Conservation (phyloP, 2,888 invertebrate genomes). For the Sturmia bella region DNA sequence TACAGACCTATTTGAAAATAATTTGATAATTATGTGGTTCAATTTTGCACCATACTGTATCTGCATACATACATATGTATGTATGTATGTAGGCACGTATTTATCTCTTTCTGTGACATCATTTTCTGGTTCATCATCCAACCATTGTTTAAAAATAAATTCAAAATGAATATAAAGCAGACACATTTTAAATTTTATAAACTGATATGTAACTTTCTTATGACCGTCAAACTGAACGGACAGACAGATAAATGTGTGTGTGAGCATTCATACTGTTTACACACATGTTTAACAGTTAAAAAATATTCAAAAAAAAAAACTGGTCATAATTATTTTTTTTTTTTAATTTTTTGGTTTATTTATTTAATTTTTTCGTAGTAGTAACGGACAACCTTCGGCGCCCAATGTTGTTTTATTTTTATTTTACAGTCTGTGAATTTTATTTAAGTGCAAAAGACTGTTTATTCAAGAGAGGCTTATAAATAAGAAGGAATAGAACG, state of each 20-base stretch:
- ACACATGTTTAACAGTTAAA: slow-evolving; percentile 62
- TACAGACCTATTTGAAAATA: too few species aligned
- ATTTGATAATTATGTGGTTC: too few species aligned
- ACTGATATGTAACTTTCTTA: slow-evolving; percentile 63
- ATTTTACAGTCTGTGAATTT: slow-evolving; percentile 5
- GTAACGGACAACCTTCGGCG: slow-evolving; percentile 61
- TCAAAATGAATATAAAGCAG: slow-evolving; percentile 29
- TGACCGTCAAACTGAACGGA: slow-evolving; percentile 52
- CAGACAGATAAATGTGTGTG: slow-evolving; percentile 26
- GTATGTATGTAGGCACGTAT: background rate
- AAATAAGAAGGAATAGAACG: too few species aligned
- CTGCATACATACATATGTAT: too few species aligned
- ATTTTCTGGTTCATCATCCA: slow-evolving; percentile 79
- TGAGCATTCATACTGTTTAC: slow-evolving; percentile 31
- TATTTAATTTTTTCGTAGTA: slow-evolving; percentile 14
- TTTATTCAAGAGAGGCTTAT: too few species aligned
- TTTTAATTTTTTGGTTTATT: slow-evolving; percentile 23
- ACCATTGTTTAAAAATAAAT: slow-evolving; percentile 42
- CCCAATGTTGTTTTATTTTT: slow-evolving; percentile 60
- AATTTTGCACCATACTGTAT: too few species aligned
- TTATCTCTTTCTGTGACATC: slow-evolving; percentile 75
- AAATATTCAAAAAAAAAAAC: slow-evolving; percentile 55
- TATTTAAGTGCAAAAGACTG: slow-evolving; percentile 45
- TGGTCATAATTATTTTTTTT: slow-evolving; percentile 62
- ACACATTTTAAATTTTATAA: slow-evolving; percentile 27